Base-by-base conservation (phyloP, 2,797 vertebrate species). In the Hipposideros larvatus region DNA sequence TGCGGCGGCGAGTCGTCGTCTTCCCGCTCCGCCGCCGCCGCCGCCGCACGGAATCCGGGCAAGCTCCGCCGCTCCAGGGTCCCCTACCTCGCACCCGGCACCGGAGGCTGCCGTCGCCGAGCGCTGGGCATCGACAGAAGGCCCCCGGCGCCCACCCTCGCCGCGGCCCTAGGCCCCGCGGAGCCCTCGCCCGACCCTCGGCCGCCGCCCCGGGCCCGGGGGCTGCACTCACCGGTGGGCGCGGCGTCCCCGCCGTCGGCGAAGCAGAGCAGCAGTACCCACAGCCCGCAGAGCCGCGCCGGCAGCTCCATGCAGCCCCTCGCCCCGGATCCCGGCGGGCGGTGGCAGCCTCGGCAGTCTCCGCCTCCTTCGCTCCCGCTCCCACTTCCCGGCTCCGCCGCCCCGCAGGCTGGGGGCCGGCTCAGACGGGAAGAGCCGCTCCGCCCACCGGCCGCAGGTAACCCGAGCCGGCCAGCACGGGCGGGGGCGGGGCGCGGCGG, bases 391-490 rank as follows among this genome's bases (percentile, higher is more conserved):
- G 96, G 93, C 98, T 96, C 96, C 70, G 70, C 96, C 86, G 92
- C 73, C 94, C 34, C 15, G 92, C 91, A 96, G 97, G 94, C 95
- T 18, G 68, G 80, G 97, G 98, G 97, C 63, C 95, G 90, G 96
- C 92, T 59, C 96, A 96, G 97, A 97, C 97, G 94, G 98, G 98
- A 98, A 92, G 46, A n/a, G 93, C 79, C 63, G 96, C 96, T 97
- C 98, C 97, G 97, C 97, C 98, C 96, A 66, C 73, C 63, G 73
- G 93, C 95, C 93, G 57, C 98, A 98, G 98, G 97, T 98, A 98
- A 98, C 93, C 86, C n/a, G 87, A 86, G 85, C 84, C 31, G 0
- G 34, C 46, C 2, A 2, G 59, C 28, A 6, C 37, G 0, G 4
- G 55, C 37, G 21, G 78, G 24, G 75, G 75, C 48, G 37, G 53